Evolutionary conservation across 2,797 vertebrate species (phyloP).

Genomic region (Gymnothorax reevesii): DNA sequence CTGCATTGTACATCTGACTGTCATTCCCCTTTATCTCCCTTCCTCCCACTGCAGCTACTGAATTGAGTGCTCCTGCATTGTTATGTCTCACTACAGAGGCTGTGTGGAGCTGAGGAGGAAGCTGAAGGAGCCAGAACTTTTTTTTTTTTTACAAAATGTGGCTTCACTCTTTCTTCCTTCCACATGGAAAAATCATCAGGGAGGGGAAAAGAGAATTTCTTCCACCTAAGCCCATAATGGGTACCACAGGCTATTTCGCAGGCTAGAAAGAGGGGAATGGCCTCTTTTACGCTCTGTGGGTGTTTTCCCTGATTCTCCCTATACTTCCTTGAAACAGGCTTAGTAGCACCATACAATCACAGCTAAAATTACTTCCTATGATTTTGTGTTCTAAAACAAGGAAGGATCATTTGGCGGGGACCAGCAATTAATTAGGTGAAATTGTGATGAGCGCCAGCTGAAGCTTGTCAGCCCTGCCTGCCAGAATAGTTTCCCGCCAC

Average conservation of each 20-base stretch:
- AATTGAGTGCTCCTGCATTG: constrained; percentile 32
- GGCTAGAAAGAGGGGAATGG: neutral
- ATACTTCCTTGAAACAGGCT: constrained; percentile 11
- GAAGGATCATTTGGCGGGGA: neutral
- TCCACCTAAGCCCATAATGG: neutral
- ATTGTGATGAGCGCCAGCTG: no score
- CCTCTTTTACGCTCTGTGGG: neutral
- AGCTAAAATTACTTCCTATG: neutral
- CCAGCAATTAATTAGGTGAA: neutral
- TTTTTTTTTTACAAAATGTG: constrained; percentile 1
- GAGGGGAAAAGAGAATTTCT: neutral
- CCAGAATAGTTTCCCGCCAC: no score
- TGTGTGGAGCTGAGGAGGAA: neutral
- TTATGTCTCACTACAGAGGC: constrained; percentile 9
- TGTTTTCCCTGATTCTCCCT: constrained; percentile 10
- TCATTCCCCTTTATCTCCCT: constrained; percentile 16
- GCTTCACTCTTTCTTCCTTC: constrained; percentile 11
- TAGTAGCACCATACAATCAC: neutral
- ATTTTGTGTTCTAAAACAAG: neutral
- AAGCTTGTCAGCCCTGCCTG: no score
- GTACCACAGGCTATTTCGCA: constrained; percentile 1
- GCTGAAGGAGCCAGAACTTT: constrained; percentile 15
- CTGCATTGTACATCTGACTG: neutral
- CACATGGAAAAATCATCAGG: constrained; percentile 15
- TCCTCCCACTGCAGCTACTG: constrained; percentile 35